Evolutionary conservation across 2,797 vertebrate genomes (phyloP).

Genomic region (Gymnothorax reevesii): DNA sequence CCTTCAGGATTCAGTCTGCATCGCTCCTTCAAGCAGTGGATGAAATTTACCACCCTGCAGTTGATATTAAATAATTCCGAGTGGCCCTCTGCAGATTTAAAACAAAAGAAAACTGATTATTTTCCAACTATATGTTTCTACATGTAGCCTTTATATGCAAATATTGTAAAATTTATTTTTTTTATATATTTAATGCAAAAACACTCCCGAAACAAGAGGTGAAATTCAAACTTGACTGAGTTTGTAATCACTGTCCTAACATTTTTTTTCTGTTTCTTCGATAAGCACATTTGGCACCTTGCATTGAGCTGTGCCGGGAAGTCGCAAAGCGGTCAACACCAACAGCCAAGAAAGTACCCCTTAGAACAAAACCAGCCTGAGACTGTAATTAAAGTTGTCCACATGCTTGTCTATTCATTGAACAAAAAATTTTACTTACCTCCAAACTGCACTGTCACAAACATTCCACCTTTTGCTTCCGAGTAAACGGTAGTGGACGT

Average conservation of each 20-base stretch:
- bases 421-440: constrained; percentile 56
- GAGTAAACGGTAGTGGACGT: constrained; percentile 19
- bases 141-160: background rate
- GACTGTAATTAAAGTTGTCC: background rate
- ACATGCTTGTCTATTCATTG: background rate
- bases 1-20: constrained; percentile 64
- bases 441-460: constrained; percentile 67
- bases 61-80: constrained; percentile 68
- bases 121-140: background rate
- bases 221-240: background rate
- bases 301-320: background rate
- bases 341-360: background rate
- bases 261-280: background rate
- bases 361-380: background rate
- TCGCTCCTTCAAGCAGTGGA: constrained; percentile 63
- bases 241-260: background rate
- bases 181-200: background rate
- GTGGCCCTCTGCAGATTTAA: constrained; percentile 56
- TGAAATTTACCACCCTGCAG: constrained; percentile 69
- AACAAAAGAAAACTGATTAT: background rate
- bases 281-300: background rate
- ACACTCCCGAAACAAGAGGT: background rate
- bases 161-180: background rate
- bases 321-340: background rate
- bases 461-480: constrained; percentile 56